phyloP scores from a whole-genome alignment of 2,797 vertebrate genomes.

The Myripristis jacobus region DNA sequence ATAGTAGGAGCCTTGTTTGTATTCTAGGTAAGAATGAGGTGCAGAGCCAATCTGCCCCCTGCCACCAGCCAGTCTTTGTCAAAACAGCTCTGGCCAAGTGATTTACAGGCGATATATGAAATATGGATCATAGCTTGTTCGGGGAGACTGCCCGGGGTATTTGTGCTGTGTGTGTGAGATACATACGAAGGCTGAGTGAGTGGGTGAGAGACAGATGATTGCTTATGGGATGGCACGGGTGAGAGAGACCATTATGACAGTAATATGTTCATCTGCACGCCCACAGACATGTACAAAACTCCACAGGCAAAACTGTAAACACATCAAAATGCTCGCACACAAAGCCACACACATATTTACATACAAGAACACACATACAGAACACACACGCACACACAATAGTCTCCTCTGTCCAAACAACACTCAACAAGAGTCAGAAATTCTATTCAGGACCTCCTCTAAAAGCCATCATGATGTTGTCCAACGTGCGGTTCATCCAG shows the following conservation, averaged over 20 bases:
- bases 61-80: constrained; percentile 69
- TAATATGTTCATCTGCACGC: constrained; percentile 45
- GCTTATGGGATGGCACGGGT: constrained; percentile 72
- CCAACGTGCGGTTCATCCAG: constrained; percentile 21
- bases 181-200: constrained; percentile 65
- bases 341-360: not conserved
- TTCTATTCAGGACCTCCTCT: constrained; percentile 37
- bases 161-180: constrained; percentile 60
- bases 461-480: constrained; percentile 40
- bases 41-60: constrained; percentile 75
- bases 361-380: not conserved
- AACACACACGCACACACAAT: not conserved
- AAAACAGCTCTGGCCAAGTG: constrained; percentile 75
- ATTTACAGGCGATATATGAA: constrained; percentile 80
- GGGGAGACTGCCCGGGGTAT: constrained; percentile 66
- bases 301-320: not conserved
- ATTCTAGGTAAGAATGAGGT: constrained; percentile 66
- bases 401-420: constrained; percentile 2
- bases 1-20: constrained; percentile 67
- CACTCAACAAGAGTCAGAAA: not conserved
- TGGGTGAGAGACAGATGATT: constrained; percentile 74
- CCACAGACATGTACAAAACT: not conserved
- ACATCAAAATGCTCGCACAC: not conserved
- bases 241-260: constrained; percentile 64
- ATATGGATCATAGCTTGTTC: constrained; percentile 78